Evolutionary conservation across 2,888 invertebrate species (phyloP), one percentile per base, ranked within the genome.

Genomic region (Diadegma fenestrale): DNA sequence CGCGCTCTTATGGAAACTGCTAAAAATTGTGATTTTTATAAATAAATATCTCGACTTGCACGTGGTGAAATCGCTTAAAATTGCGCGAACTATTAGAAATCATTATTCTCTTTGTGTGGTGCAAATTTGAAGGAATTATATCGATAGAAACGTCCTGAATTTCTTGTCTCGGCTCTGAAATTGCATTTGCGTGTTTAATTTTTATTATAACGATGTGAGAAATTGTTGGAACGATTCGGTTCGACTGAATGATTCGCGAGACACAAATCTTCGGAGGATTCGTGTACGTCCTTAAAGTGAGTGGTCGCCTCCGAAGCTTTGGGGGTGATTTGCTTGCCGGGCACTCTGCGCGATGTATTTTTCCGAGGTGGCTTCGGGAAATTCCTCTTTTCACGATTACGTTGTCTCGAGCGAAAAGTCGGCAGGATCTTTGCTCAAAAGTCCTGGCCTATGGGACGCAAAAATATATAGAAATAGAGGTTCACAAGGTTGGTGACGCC

Each of bases 371-470:
- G 73, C 48, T 84, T 51, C 63, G 48, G 22, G 73, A 64, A 69
- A 73, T 41, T 81, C 68, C 77, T 45, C 81, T 81, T 64, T 64
- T 30, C 33, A 48, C 37, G 48, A 33, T 76, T 17, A 37, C 43
- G 76, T 58, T 37, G 64, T 48, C 37, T 63, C 33, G 30, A 37
- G 37, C 14, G 48, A 48, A 64, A 30, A 76, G 48, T 33, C 48
- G 22, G 48, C 8, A 17, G 33, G 37, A 64, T 76, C 64, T 64
- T 19, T 22, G 64, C 64, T 30, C 26, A 43, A 61, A 73, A 73
- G 26, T 58, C 43, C 30, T 43, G 30, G 22, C 26, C 26, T 30
- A 73, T 41, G 37, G 2, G 37, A 22, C 58, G 26, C 61, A 54
- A 17, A 33, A 17, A 33, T 33, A 51, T 51, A 33, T 54, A 17